These are phyloP conservation scores for Mythimna lalbum DNA, from an alignment of 2,888 invertebrate species.

Conservation along the genomic window DNA sequence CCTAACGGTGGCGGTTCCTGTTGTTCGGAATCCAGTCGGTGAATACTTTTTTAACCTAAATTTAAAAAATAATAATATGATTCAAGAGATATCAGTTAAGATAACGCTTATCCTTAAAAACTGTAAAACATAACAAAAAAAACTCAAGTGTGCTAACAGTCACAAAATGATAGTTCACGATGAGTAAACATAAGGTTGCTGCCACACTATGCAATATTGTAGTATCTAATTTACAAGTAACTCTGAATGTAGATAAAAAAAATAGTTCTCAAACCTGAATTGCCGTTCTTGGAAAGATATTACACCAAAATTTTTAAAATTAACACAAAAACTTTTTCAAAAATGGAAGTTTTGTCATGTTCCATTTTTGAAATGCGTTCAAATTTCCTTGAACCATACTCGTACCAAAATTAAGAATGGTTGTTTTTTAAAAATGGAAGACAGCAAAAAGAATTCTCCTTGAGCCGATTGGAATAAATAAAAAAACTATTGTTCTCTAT, in stretches of 20 bases:
- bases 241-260: neutral
- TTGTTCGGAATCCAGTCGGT: too few species aligned
- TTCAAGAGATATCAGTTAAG: neutral
- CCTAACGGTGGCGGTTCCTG: too few species aligned
- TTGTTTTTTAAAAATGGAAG: neutral
- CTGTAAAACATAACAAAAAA: constrained; percentile 10
- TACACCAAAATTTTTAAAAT: too few species aligned
- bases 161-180: constrained; percentile 47
- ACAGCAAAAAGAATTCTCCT: neutral
- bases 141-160: constrained; percentile 13
- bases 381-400: too few species aligned
- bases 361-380: too few species aligned
- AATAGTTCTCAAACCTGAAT: neutral
- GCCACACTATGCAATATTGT: neutral
- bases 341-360: too few species aligned
- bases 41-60: neutral
- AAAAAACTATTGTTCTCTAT: too few species aligned
- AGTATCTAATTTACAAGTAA: constrained; percentile 1
- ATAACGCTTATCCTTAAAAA: constrained; percentile 7
- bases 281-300: neutral
- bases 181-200: constrained; percentile 15
- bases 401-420: neutral
- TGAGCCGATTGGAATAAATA: neutral
- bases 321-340: too few species aligned
- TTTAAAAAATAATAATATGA: neutral